phyloP scores from a whole-genome alignment of 2,113 vertebrate genomes.

The Crotalus viridis region DNA sequence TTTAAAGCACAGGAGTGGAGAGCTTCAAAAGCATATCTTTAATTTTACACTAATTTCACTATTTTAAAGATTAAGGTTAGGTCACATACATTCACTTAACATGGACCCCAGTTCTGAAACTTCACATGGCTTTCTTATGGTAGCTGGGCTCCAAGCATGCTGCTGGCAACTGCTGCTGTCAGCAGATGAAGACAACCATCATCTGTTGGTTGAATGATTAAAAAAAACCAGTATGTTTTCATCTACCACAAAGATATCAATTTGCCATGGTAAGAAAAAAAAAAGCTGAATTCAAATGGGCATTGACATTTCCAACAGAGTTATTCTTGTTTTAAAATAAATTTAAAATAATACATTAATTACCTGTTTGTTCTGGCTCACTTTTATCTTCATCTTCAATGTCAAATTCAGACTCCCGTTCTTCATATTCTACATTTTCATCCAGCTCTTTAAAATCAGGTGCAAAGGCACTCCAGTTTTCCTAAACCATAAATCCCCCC shows the following conservation, averaged over 20 bases:
- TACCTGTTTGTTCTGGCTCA: slow-evolving; percentile 96
- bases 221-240: not conserved
- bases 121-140: not conserved
- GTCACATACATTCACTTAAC: not conserved
- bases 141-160: not conserved
- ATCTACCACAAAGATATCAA: not conserved
- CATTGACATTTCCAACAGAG: not conserved
- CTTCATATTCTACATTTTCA: slow-evolving; percentile 97
- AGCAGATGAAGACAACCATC: not conserved
- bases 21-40: not conserved
- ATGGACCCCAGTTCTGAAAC: not conserved
- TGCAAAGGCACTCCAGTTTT: slow-evolving; percentile 99
- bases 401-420: slow-evolving; percentile 96
- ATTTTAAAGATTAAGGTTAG: not conserved
- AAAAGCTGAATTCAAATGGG: not conserved
- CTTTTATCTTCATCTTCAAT: slow-evolving; percentile 99
- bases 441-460: slow-evolving; percentile 98
- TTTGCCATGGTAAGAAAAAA: not conserved
- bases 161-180: not conserved
- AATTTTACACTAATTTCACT: not conserved
- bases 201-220: not conserved
- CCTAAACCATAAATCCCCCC: slow-evolving; percentile 70
- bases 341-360: not conserved
- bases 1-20: not conserved
- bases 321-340: not conserved